phyloP scores from a whole-genome alignment of 2,888 invertebrate species.

The Drosophila limbata region DNA sequence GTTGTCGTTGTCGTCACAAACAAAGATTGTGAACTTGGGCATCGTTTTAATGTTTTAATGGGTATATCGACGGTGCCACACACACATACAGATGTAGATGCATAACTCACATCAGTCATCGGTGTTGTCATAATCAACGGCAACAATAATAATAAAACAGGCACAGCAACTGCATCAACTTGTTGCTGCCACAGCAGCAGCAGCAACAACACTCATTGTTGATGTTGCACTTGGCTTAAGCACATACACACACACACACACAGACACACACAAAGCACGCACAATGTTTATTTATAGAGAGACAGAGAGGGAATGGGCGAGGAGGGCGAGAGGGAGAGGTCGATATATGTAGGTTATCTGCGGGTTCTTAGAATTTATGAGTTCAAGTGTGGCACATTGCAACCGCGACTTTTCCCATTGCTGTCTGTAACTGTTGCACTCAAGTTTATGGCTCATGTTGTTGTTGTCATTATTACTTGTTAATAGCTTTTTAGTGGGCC shows the following conservation, averaged over 20 bases:
- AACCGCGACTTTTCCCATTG: constrained; percentile 64
- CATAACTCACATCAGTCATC: constrained; percentile 62
- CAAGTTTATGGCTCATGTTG: constrained; percentile 38
- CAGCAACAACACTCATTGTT: constrained; percentile 46
- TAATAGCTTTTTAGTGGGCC: constrained; percentile 71
- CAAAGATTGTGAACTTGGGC: constrained; percentile 62
- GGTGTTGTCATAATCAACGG: constrained; percentile 75
- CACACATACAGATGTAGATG: constrained; percentile 2
- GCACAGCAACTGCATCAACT: constrained; percentile 58
- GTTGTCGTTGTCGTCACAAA: constrained; percentile 36
- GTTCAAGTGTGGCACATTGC: constrained; percentile 78
- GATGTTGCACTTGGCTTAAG: constrained; percentile 67
- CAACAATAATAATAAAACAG: constrained; percentile 46
- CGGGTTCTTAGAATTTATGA: constrained; percentile 78
- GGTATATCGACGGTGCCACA: constrained; percentile 50
- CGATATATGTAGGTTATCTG: constrained; percentile 72
- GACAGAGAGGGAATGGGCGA: neutral
- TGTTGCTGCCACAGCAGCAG: constrained; percentile 52
- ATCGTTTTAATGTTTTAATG: constrained; percentile 55
- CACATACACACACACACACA: constrained; percentile 33
- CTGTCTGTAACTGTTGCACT: constrained; percentile 34
- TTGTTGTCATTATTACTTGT: constrained; percentile 76
- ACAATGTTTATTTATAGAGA: constrained; percentile 60
- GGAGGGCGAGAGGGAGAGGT: constrained; percentile 1
- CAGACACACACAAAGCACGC: constrained; percentile 36